These are phyloP conservation scores for Drosophila hydei DNA, from an alignment of 1,140 invertebrate genomes.

Conservation along the genomic window DNA sequence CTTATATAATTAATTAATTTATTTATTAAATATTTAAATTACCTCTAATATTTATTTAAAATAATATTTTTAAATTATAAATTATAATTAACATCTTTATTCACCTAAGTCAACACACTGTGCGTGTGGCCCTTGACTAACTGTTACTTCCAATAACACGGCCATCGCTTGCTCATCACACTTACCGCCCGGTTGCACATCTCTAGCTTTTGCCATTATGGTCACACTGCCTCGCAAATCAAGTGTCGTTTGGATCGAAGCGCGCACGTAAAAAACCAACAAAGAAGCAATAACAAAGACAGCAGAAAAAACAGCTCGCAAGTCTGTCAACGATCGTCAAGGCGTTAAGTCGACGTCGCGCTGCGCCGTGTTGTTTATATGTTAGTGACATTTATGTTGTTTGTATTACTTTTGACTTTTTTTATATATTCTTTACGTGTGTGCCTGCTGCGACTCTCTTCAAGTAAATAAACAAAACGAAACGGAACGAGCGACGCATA, in stretches of 20 bases:
- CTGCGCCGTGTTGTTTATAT: constrained; percentile 1
- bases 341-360: constrained; percentile 31
- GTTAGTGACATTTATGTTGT: constrained; percentile 4
- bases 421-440: constrained; percentile 27
- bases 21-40: too few species aligned
- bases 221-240: constrained; percentile 25
- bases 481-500: constrained; percentile 20
- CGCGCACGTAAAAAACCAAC: constrained; percentile 30
- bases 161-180: neutral
- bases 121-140: neutral
- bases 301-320: constrained; percentile 12
- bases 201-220: constrained; percentile 9
- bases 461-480: constrained; percentile 11
- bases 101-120: neutral
- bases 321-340: constrained; percentile 44
- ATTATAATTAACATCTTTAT: too few species aligned
- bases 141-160: neutral
- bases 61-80: too few species aligned
- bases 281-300: neutral
- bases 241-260: constrained; percentile 18
- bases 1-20: too few species aligned
- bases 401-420: constrained; percentile 2
- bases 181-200: neutral
- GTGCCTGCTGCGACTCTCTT: neutral
- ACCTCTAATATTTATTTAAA: neutral